Base-by-base conservation (phyloP, 2,888 invertebrate genomes). In the Gandaritis pyraliata region DNA sequence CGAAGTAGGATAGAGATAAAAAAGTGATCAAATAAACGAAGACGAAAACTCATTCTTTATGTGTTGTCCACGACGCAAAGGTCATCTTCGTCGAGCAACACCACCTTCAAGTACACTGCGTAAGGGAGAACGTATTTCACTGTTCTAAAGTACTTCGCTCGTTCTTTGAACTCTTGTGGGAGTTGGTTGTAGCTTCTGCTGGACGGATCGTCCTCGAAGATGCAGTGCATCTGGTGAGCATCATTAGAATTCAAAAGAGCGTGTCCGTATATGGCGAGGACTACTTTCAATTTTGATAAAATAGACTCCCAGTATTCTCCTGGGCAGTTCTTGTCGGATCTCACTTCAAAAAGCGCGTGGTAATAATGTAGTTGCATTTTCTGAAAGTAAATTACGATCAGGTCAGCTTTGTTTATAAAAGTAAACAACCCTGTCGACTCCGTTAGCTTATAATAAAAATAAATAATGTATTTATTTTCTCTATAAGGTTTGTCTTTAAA, bases 171-270 rank as follows among this genome's bases (percentile, higher is more conserved):
- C 16, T 52, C 41, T 2, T 30, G 0, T 1, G 56, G 46, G 6
- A 61, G 29, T 5, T 7, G 16, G 11, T 51, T 15, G 41, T 43
- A 61, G 36, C 15, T 29, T 2, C 47, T 41, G 13, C 45, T 7
- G 16, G n/a, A 23, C 0, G 16, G 11, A n/a, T 61, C 61, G n/a
- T 61, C 61, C n/a, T 61, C 61, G 15, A 56, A 56, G 6, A 61
- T 47, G 56, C 56, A 56, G 23, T 61, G 51, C 39, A 61, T 41
- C 10, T 47, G 16, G n/a, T 61, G 61, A 7, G 51, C 23, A 8
- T 18, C 39, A 0, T 43, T 10, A 0, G n/a, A 8, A 2, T 33
- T 15, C 10, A 12, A 1, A 7, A 39, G 43, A 5, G 3, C 6
- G 15, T 56, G 61, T 2, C 61, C 61, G 48, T 61, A 61, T 15